Evolutionary conservation across 2,797 vertebrate species (phyloP).

Genomic region (Hylomyscus alleni): DNA sequence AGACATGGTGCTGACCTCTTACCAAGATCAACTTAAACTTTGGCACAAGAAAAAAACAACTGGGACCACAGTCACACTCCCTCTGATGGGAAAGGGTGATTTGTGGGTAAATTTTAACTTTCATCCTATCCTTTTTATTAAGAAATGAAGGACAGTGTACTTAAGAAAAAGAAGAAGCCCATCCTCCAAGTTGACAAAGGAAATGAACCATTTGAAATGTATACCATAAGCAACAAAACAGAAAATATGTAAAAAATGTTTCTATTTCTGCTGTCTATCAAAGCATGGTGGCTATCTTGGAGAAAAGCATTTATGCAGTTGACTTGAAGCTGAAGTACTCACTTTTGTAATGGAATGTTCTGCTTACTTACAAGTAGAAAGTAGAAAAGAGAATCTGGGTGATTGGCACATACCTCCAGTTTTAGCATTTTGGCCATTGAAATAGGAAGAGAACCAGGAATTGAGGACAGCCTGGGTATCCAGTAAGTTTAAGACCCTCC

Average conservation of each 20-base stretch:
- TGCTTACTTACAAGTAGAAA: conserved; percentile 22
- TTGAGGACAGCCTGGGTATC: neutral
- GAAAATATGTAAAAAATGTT: neutral
- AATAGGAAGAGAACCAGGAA: neutral
- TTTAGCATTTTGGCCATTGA: neutral
- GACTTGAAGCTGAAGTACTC: neutral
- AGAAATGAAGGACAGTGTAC: neutral
- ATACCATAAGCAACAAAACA: neutral
- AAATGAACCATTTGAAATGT: neutral
- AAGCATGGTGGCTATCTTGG: neutral
- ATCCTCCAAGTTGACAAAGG: neutral
- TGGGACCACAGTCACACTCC: neutral
- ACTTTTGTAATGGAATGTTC: conserved; percentile 16
- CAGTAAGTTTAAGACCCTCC: neutral
- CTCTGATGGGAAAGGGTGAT: neutral
- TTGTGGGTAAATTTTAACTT: conserved; percentile 5
- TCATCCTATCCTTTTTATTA: conserved; percentile 29
- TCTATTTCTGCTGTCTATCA: neutral
- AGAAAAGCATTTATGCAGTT: neutral
- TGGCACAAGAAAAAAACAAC: neutral
- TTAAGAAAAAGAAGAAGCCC: neutral
- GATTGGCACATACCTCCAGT: neutral
- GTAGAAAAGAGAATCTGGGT: neutral
- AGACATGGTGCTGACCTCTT: conserved; percentile 74
- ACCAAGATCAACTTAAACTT: conserved; percentile 78